These are phyloP conservation scores for Pagetopsis macropterus DNA, from an alignment of 2,797 vertebrate species.

Conservation along the genomic window DNA sequence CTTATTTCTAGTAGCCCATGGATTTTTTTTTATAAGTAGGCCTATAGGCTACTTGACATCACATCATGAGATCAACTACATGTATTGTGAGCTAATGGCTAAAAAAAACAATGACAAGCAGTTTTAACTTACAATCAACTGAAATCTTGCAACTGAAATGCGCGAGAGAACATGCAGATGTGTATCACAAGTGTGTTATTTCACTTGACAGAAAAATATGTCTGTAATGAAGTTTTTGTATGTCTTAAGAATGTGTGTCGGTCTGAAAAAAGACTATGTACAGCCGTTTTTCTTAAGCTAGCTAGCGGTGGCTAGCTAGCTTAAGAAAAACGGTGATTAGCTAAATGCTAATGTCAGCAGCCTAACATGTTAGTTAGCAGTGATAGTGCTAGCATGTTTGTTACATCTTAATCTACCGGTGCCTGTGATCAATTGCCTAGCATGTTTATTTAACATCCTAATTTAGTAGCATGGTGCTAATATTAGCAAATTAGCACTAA, in stretches of 20 bases:
- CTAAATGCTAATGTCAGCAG: constrained; percentile 11
- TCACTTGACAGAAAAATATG: neutral
- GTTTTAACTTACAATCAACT: neutral
- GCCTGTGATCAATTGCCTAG: too few relatives aligned
- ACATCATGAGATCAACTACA: constrained; percentile 17
- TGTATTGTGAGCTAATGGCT: neutral
- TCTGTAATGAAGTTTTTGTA: neutral
- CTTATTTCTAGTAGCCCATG: neutral
- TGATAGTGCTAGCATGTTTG: neutral
- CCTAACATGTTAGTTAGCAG: neutral
- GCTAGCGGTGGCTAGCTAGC: neutral
- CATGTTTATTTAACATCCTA: neutral
- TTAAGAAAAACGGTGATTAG: neutral
- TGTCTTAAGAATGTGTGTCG: neutral
- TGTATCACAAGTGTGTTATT: constrained; percentile 11
- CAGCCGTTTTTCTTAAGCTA: too few relatives aligned
- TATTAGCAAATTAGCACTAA: neutral
- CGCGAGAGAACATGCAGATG: constrained; percentile 1
- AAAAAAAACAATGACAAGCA: constrained; percentile 4
- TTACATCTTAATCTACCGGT: neutral
- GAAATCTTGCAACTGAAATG: constrained; percentile 13
- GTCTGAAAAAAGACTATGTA: neutral
- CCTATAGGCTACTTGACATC: constrained; percentile 14
- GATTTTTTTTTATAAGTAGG: constrained; percentile 25
- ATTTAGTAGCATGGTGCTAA: neutral